These are phyloP conservation scores for Oophaga sylvatica DNA, from an alignment of 2,797 vertebrate species.

Conservation along the genomic window DNA sequence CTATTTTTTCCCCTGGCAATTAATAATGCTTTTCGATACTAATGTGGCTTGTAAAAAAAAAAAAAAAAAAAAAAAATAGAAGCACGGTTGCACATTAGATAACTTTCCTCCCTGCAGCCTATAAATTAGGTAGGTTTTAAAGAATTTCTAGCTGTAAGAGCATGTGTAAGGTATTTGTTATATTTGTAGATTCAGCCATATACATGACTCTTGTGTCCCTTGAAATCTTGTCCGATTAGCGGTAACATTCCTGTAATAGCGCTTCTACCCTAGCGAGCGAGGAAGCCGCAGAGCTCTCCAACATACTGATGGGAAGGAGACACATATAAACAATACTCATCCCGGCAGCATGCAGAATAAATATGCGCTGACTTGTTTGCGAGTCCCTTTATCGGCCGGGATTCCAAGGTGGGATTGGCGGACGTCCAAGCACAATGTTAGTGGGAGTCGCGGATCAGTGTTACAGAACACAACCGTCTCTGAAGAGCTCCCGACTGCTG, in stretches of 20 bases:
- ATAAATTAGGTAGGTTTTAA: slow-evolving; percentile 56
- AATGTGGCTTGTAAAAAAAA: slow-evolving; percentile 41
- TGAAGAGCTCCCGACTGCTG: slow-evolving; percentile 45
- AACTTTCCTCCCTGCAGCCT: slow-evolving; percentile 38
- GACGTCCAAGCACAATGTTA: slow-evolving; percentile 65
- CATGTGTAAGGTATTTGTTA: slow-evolving; percentile 49
- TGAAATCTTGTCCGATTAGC: slow-evolving; percentile 57
- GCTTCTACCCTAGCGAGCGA: slow-evolving; percentile 50
- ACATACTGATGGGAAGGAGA: slow-evolving; percentile 61
- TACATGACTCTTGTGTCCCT: slow-evolving; percentile 44
- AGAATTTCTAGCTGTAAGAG: slow-evolving; percentile 55
- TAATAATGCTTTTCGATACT: slow-evolving; percentile 17
- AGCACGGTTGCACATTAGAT: slow-evolving; percentile 55
- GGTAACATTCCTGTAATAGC: slow-evolving; percentile 57
- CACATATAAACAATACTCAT: slow-evolving; percentile 64
- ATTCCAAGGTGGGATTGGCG: slow-evolving; percentile 70
- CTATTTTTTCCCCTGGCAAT: background rate
- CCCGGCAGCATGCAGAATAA: slow-evolving; percentile 68
- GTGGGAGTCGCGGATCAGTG: slow-evolving; percentile 64
- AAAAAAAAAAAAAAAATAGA: background rate
- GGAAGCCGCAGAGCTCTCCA: slow-evolving; percentile 50
- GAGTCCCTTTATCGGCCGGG: slow-evolving; percentile 69
- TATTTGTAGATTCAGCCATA: slow-evolving; percentile 45
- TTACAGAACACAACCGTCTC: slow-evolving; percentile 65
- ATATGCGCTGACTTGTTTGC: slow-evolving; percentile 69